These are phyloP conservation scores for Rhabdornis inornatus DNA, from an alignment of 2,113 vertebrate species.

Conservation along the genomic window DNA sequence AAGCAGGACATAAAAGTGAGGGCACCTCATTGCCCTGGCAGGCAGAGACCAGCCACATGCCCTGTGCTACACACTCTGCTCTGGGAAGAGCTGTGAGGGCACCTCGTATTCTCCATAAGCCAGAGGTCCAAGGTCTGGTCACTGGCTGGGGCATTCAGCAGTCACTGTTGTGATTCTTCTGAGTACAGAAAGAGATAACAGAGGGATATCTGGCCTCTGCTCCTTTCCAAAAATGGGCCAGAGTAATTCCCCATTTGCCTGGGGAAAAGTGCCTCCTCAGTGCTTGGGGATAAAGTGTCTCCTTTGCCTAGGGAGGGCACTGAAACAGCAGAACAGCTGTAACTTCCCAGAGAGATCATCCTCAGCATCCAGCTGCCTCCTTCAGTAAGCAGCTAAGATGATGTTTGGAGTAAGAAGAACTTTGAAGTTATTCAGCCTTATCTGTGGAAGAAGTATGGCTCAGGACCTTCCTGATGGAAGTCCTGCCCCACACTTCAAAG, in stretches of 20 bases:
- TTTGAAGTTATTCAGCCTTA: too few relatives aligned
- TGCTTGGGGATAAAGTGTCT: not conserved
- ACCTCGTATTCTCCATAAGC: rapidly evolving
- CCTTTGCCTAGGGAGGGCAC: not conserved
- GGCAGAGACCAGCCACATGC: not conserved
- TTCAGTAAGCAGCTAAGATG: not conserved
- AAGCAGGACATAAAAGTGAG: not conserved
- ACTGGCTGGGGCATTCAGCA: not conserved
- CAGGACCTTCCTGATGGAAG: too few relatives aligned
- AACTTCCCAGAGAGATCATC: not conserved
- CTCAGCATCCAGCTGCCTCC: not conserved
- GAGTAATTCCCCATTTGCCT: not conserved
- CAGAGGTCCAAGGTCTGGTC: not conserved
- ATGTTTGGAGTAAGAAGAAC: not conserved
- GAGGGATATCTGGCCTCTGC: not conserved
- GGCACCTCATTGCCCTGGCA: not conserved
- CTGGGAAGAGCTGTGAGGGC: not conserved
- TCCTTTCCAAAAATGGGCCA: not conserved
- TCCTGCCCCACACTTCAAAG: too few relatives aligned
- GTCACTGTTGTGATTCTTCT: not conserved
- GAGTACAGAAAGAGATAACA: not conserved
- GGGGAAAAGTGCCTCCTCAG: not conserved
- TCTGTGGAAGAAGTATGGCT: too few relatives aligned
- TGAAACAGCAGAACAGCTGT: not conserved
- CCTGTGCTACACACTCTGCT: rapidly evolving